Conservation (phyloP, 2,888 invertebrate genomes). For the Sylvicola cinctus region DNA sequence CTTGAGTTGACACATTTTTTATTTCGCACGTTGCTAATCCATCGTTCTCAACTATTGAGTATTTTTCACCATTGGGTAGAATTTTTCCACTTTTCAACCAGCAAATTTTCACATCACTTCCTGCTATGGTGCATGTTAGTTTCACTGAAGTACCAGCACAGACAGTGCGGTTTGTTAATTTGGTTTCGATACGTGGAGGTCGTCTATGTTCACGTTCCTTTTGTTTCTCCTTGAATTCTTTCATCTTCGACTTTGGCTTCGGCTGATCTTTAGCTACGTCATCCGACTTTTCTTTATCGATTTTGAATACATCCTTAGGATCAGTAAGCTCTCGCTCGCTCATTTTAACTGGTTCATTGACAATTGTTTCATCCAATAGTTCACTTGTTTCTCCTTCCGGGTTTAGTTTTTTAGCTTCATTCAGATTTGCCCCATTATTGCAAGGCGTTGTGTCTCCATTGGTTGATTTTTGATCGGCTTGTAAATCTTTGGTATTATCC, state of each 20-base stretch:
- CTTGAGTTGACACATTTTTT: conserved; percentile 37
- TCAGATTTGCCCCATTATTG: no score
- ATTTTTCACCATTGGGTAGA: conserved; percentile 19
- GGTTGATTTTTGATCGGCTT: background rate
- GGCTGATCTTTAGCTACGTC: background rate
- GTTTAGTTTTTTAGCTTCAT: no score
- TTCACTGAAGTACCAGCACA: conserved; percentile 53
- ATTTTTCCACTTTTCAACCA: conserved; percentile 55
- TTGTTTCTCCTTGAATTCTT: background rate
- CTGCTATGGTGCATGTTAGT: conserved; percentile 56
- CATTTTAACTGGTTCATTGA: no score
- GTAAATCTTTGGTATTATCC: background rate
- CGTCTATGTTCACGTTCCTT: background rate
- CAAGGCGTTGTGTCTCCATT: background rate
- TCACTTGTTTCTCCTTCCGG: no score
- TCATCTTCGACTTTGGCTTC: background rate
- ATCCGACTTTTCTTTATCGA: background rate
- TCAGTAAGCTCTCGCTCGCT: no score
- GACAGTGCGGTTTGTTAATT: conserved; percentile 53
- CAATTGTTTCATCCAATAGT: no score
- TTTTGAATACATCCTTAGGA: no score
- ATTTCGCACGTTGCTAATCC: conserved; percentile 47
- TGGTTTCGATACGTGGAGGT: conserved; percentile 27
- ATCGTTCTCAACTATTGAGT: conserved; percentile 31
- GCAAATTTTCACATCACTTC: conserved; percentile 41